Base-by-base conservation (phyloP, 2,797 vertebrate species). In the Xenopus petersii region DNA sequence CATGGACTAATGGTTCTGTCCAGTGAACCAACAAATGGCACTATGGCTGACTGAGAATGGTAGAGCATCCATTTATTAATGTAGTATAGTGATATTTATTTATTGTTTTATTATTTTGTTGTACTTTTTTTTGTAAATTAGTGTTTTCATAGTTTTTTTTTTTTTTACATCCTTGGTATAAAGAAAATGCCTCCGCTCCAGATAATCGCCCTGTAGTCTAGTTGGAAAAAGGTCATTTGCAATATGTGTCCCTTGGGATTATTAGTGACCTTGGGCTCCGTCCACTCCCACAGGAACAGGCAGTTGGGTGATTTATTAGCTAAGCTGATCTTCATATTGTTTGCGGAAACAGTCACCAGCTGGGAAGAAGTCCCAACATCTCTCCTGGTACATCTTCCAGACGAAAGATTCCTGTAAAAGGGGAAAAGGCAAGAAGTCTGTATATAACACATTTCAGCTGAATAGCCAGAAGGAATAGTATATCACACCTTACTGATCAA, bases 331-430 rank as follows among this genome's bases (percentile, higher is more conserved):
- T 84, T 99, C 97, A 1, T 98, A 98, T 81, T 99, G 97, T 90
- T 99, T 99, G 56, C 97, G 93, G 87, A 99, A 99, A 87, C 97
- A 99, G 81, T 99, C 97, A 24, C 97, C 97, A 30, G 96, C 97
- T 6, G 97, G 97, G 88, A 99, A 99, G 80, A 99, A 99, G 81
- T 99, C 97, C 97, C 97, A 99, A 8, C 94, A 96, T 82, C 97
- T 92, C 88, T 98, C 96, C 87, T 99, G 97, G 84, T 99, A 99
- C 97, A 98, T 99, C 91, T 98, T 99, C 97, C 97, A 99, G 79
- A 99, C 97, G 1, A 96, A 99, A 0, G 97, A 99, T 84, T 99
- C 96, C 97, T 99, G 85, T 33, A 87, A 88, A 67, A 21, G 7
- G 36, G 42, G 17, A 26, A 24, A 30, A 30, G 26, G 26, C 26